Evolutionary conservation across 2,113 vertebrate species (phyloP).

Genomic region (Genyomyrus donnyi): DNA sequence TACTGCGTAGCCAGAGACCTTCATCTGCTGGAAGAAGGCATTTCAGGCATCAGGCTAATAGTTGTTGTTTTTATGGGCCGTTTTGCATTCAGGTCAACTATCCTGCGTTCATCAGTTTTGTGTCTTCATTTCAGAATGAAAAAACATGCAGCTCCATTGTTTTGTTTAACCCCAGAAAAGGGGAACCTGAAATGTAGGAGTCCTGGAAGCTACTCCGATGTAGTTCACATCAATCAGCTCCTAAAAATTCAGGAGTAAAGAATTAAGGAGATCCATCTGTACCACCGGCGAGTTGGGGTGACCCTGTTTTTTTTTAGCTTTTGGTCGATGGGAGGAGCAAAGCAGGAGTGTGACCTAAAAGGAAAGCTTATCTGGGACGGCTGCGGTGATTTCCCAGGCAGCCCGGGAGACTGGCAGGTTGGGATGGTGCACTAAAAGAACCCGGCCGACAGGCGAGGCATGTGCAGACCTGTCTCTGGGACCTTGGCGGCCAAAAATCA

Average conservation of each 20-base stretch:
- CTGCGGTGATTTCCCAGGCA: not conserved
- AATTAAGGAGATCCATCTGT: not conserved
- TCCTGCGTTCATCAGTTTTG: not conserved
- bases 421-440: not conserved
- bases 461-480: conserved; percentile 12
- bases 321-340: not conserved
- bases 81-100: not conserved
- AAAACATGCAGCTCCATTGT: not conserved
- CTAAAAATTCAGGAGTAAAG: not conserved
- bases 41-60: not conserved
- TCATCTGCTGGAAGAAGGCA: not conserved
- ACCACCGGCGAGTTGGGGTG: not conserved
- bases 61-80: not conserved
- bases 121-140: not conserved
- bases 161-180: not conserved
- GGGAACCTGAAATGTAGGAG: not conserved
- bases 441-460: not conserved
- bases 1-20: not conserved
- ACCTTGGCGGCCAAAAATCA: not conserved
- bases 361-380: not conserved
- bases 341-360: not conserved
- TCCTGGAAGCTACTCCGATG: not conserved
- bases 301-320: not conserved
- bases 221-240: not conserved
- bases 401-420: not conserved